Conservation (phyloP, 1,140 invertebrate species). For the Leptoteleia sp. region DNA sequence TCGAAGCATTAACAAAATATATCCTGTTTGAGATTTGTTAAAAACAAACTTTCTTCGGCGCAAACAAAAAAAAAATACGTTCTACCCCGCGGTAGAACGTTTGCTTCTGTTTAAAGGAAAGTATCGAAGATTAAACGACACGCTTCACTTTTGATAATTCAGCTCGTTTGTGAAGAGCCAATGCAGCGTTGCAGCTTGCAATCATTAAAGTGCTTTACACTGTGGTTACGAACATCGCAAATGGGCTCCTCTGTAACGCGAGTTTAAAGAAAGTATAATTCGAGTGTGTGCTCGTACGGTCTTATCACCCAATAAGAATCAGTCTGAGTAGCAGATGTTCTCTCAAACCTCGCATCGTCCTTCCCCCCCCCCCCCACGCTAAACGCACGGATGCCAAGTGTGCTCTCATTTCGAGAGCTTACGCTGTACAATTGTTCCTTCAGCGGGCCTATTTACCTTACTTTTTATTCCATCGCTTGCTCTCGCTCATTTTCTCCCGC, state of each 20-base stretch:
- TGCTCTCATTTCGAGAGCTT: slow-evolving; percentile 48
- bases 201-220: slow-evolving; percentile 43
- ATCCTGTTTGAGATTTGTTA: no score
- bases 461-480: slow-evolving; percentile 23
- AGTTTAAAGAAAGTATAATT: slow-evolving; percentile 70
- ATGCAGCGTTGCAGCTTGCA: slow-evolving; percentile 19
- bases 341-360: slow-evolving; percentile 65
- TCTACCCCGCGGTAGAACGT: not conserved
- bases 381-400: slow-evolving; percentile 49
- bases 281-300: slow-evolving; percentile 59
- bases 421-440: slow-evolving; percentile 42
- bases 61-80: no score
- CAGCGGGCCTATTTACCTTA: slow-evolving; percentile 23
- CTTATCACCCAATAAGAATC: slow-evolving; percentile 73
- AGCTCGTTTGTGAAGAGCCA: slow-evolving; percentile 30
- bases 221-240: slow-evolving; percentile 48
- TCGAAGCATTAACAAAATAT: no score
- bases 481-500: slow-evolving; percentile 20
- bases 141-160: slow-evolving; percentile 39
- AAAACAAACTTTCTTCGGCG: no score
- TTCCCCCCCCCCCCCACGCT: slow-evolving; percentile 44
- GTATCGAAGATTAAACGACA: slow-evolving; percentile 20
- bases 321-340: slow-evolving; percentile 72
- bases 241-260: slow-evolving; percentile 43
- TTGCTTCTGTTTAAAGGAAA: slow-evolving; percentile 8